A percentile compares a stretch with the other conserved stretches of the same genome.
Conservation (phyloP, 2,113 vertebrate genomes). For the Brienomyrus brachyistius region DNA sequence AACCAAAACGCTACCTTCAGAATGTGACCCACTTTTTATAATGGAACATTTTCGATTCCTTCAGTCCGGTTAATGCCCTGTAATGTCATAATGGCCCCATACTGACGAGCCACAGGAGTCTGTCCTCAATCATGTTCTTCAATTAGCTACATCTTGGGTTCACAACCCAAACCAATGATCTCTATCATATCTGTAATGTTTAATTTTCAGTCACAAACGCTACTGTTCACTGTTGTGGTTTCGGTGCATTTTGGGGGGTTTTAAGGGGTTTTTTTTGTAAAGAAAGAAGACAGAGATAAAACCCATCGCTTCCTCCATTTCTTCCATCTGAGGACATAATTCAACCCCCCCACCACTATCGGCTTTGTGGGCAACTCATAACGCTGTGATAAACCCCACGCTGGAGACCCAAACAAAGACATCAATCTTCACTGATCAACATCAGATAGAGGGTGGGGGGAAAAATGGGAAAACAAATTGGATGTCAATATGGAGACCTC, state of each 20-base stretch:
- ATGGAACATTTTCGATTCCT: neutral
- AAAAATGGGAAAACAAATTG: slow-evolving; percentile 40
- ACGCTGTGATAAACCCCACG: slow-evolving; percentile 38
- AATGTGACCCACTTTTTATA: neutral
- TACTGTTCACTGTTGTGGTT: slow-evolving; percentile 14
- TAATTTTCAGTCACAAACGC: slow-evolving; percentile 24
- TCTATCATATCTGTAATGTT: slow-evolving; percentile 18
- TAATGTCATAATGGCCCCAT: neutral
- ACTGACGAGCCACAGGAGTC: neutral
- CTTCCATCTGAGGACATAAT: slow-evolving; percentile 43
- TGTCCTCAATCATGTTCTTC: neutral
- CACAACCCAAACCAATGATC: neutral
- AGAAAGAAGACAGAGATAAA: slow-evolving; percentile 31
- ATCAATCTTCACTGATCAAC: slow-evolving; percentile 49
- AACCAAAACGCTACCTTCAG: neutral
- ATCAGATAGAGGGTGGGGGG: slow-evolving; percentile 37
- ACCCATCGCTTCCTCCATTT: slow-evolving; percentile 37
- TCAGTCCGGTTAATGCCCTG: neutral
- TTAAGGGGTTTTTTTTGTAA: neutral
- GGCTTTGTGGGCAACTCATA: slow-evolving; percentile 38
- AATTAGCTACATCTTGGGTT: neutral
- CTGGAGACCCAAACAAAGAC: slow-evolving; percentile 45
- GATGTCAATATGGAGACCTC: slow-evolving; percentile 39
- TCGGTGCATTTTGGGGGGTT: slow-evolving; percentile 24
- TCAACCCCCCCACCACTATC: slow-evolving; percentile 36